phyloP scores from a whole-genome alignment of 2,797 vertebrate genomes.

The Cuculus canorus region DNA sequence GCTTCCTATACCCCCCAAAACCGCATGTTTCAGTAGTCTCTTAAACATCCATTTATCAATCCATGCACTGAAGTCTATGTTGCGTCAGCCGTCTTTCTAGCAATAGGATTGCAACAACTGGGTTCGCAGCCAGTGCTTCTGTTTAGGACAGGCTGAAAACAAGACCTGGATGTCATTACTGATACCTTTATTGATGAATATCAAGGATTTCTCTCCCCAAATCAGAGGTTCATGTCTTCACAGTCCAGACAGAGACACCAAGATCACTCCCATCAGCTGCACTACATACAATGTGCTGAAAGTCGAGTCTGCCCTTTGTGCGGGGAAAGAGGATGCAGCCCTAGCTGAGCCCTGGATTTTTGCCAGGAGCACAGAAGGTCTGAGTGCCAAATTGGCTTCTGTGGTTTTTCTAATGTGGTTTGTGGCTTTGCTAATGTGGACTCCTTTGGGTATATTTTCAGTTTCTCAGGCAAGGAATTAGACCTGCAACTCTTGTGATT shows the following conservation, averaged over 20 bases:
- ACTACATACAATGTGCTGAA: background rate
- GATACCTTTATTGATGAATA: background rate
- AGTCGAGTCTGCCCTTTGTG: background rate
- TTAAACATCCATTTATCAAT: background rate
- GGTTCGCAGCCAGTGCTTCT: background rate
- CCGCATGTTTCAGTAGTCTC: background rate
- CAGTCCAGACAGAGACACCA: background rate
- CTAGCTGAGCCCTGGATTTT: background rate
- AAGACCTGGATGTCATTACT: background rate
- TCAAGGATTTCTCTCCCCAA: background rate
- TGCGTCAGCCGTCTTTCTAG: background rate
- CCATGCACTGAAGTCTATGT: background rate
- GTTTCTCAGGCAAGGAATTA: constrained; percentile 24
- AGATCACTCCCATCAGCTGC: background rate
- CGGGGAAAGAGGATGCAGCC: background rate
- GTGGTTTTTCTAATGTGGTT: constrained; percentile 62
- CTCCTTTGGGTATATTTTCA: constrained; percentile 49
- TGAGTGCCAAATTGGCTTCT: constrained; percentile 58
- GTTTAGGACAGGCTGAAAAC: background rate
- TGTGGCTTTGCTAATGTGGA: constrained; percentile 64
- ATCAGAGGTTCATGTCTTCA: background rate
- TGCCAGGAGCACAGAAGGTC: constrained; percentile 54
- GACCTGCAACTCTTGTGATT: background rate
- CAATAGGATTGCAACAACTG: background rate
- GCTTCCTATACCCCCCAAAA: background rate